A percentile compares a stretch with the other conserved stretches of the same genome.
Evolutionary conservation across 1,140 invertebrate genomes (phyloP).

Genomic region (Chlorops oryzae): DNA sequence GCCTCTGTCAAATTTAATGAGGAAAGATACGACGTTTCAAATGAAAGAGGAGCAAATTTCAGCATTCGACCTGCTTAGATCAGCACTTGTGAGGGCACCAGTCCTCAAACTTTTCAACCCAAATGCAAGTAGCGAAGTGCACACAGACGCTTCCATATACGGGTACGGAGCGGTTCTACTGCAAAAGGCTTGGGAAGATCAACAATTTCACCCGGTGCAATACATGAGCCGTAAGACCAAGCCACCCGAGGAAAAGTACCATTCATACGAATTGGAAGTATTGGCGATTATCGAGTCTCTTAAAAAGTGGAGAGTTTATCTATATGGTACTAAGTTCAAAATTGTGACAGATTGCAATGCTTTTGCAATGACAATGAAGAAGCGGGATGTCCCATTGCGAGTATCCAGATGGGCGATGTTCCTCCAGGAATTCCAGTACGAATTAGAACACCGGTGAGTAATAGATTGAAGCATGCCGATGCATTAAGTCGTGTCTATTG

Average conservation of each 20-base stretch:
- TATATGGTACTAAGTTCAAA: constrained; percentile 7
- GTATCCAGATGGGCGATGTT: too few relatives aligned
- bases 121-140: constrained; percentile 31
- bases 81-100: too few relatives aligned
- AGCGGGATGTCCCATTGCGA: constrained; percentile 12
- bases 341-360: constrained; percentile 17
- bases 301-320: constrained; percentile 13
- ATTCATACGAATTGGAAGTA: constrained; percentile 25
- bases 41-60: not conserved
- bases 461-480: too few relatives aligned
- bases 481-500: too few relatives aligned
- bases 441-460: too few relatives aligned
- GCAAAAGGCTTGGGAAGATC: constrained; percentile 21
- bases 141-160: constrained; percentile 33
- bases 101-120: constrained; percentile 10
- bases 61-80: too few relatives aligned
- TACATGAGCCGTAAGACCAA: constrained; percentile 18
- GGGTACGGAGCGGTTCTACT: constrained; percentile 33
- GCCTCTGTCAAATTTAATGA: too few relatives aligned
- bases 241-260: constrained; percentile 20
- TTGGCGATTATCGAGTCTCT: constrained; percentile 15
- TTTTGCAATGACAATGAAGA: constrained; percentile 8
- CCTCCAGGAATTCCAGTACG: too few relatives aligned
- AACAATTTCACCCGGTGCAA: constrained; percentile 5
- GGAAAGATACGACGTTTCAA: not conserved